Evolutionary conservation across 2,113 vertebrate genomes (phyloP).

Genomic region (Tragelaphus buxtoni): DNA sequence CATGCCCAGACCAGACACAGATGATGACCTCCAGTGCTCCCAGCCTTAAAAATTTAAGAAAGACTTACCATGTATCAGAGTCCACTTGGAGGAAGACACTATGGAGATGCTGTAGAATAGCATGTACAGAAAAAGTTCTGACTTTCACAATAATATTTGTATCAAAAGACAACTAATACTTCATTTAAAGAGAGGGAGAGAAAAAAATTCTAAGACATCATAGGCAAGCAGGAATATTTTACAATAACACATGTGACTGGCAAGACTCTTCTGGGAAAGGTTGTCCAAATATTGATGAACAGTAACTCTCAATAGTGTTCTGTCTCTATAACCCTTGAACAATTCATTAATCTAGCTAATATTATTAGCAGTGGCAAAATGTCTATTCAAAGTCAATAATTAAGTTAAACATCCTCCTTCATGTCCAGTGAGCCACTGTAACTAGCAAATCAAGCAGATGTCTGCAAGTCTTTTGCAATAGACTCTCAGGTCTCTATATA

Average conservation of each 20-base stretch:
- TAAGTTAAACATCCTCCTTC: constrained; percentile 45
- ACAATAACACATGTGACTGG: neutral
- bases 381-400: constrained; percentile 48
- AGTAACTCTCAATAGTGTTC: neutral
- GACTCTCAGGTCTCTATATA: neutral
- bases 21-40: neutral
- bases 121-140: neutral
- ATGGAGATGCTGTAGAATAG: neutral
- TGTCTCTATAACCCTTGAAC: constrained; percentile 12
- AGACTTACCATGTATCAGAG: neutral
- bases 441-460: neutral
- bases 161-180: constrained; percentile 6
- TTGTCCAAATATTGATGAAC: constrained; percentile 37
- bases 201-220: neutral
- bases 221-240: neutral
- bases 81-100: neutral
- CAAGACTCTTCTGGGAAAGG: neutral
- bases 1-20: neutral
- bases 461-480: neutral
- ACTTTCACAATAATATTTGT: neutral
- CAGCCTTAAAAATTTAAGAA: neutral
- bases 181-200: neutral
- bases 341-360: constrained; percentile 46
- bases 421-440: constrained; percentile 8
- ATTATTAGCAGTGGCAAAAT: constrained; percentile 33